Evolutionary conservation across 37 sponge, comb jelly and placozoan species (phyloP).

Genomic region (Amphimedon queenslandica): DNA sequence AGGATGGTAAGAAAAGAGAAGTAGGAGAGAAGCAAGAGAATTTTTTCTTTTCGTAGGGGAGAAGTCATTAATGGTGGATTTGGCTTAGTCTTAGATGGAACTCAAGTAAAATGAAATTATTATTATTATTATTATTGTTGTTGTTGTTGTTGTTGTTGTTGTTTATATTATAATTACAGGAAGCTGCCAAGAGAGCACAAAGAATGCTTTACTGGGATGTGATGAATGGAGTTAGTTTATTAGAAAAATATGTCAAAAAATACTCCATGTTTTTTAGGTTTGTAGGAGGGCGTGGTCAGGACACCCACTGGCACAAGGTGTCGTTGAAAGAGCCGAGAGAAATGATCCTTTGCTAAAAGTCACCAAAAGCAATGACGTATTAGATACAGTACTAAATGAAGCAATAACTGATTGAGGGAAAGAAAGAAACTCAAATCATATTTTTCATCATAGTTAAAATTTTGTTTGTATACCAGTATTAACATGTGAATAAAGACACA

Average conservation of each 20-base stretch:
- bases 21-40: too few relatives aligned
- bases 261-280: constrained; percentile 32
- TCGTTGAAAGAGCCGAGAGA: constrained; percentile 58
- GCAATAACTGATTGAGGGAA: constrained; percentile 4
- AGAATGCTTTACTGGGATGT: constrained; percentile 96
- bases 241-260: too few relatives aligned
- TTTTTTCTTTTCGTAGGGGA: constrained; percentile 57
- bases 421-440: too few relatives aligned
- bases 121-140: neutral
- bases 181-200: constrained; percentile 72
- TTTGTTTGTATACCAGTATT: too few relatives aligned
- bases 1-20: constrained; percentile 75
- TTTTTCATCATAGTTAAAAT: too few relatives aligned
- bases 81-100: constrained; percentile 94
- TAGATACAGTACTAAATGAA: constrained; percentile 44
- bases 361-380: constrained; percentile 61
- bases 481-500: too few relatives aligned
- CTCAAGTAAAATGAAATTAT: too few relatives aligned
- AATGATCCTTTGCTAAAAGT: constrained; percentile 57
- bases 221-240: constrained; percentile 77
- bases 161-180: constrained; percentile 38
- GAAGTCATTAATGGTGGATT: constrained; percentile 99
- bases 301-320: constrained; percentile 73
- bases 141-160: neutral
- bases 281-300: constrained; percentile 92